Evolutionary conservation across 1,140 invertebrate genomes (phyloP).

Genomic region (Ceratosolen solmsi): DNA sequence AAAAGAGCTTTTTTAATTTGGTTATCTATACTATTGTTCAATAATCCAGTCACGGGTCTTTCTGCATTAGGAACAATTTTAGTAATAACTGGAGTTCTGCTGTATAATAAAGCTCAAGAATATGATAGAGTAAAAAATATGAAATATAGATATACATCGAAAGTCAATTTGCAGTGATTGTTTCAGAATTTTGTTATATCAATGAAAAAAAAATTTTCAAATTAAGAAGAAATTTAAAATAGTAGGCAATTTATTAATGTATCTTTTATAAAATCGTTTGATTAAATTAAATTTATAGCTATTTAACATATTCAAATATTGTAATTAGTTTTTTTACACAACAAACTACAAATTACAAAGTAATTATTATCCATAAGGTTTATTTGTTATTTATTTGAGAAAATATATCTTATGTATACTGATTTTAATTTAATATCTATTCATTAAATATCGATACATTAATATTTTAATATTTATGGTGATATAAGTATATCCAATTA

Average conservation of each 20-base stretch:
- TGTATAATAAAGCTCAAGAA: slow-evolving; percentile 84
- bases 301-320: background rate
- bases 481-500: background rate
- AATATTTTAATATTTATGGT: background rate
- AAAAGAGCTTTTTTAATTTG: slow-evolving; percentile 89
- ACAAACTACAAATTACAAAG: background rate
- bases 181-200: background rate
- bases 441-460: background rate
- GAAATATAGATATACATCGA: slow-evolving; percentile 63
- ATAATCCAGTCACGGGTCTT: slow-evolving; percentile 85
- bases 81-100: slow-evolving; percentile 84
- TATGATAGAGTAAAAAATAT: slow-evolving; percentile 71
- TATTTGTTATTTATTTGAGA: slow-evolving; percentile 2
- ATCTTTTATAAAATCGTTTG: no score
- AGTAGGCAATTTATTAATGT: background rate
- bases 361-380: background rate
- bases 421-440: background rate
- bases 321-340: slow-evolving; percentile 5
- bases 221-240: background rate
- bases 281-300: background rate
- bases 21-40: slow-evolving; percentile 86
- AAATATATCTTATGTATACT: background rate
- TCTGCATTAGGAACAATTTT: slow-evolving; percentile 84
- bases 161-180: slow-evolving; percentile 69
- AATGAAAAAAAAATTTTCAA: background rate